Percentiles rank a stretch among this genome's conserved stretches.
Evolutionary conservation across 2,113 vertebrate genomes (phyloP).

Genomic region (Fulica atra): DNA sequence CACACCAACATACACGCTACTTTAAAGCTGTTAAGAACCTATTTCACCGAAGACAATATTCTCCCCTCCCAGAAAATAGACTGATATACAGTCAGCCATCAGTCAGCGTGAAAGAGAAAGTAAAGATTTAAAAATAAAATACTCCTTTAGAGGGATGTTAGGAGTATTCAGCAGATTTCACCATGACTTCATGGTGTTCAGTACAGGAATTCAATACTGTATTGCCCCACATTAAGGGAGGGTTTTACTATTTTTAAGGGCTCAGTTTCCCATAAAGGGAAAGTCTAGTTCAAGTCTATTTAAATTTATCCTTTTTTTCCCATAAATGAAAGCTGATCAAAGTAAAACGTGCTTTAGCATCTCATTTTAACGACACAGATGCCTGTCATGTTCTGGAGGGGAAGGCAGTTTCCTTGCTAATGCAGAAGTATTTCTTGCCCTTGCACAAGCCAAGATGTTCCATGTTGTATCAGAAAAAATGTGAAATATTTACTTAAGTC

Average conservation of each 20-base stretch:
- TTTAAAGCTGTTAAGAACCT: background rate
- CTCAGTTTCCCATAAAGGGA: background rate
- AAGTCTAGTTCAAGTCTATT: background rate
- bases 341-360: background rate
- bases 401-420: background rate
- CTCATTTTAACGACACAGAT: background rate
- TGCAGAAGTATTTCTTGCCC: background rate
- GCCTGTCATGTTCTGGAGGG: background rate
- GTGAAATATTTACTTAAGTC: background rate
- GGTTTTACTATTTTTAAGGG: background rate
- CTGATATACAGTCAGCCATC: background rate
- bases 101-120: background rate
- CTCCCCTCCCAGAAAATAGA: background rate
- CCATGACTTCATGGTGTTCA: background rate
- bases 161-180: background rate
- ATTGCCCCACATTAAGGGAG: background rate
- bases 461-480: background rate
- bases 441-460: background rate
- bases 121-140: background rate
- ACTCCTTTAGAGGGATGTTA: background rate
- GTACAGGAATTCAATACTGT: background rate
- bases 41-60: background rate
- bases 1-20: background rate
- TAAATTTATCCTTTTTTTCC: background rate
- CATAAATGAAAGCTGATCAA: background rate